Evolutionary conservation across 2,113 vertebrate species (phyloP).

Genomic region (Ancistrus triradiatus): DNA sequence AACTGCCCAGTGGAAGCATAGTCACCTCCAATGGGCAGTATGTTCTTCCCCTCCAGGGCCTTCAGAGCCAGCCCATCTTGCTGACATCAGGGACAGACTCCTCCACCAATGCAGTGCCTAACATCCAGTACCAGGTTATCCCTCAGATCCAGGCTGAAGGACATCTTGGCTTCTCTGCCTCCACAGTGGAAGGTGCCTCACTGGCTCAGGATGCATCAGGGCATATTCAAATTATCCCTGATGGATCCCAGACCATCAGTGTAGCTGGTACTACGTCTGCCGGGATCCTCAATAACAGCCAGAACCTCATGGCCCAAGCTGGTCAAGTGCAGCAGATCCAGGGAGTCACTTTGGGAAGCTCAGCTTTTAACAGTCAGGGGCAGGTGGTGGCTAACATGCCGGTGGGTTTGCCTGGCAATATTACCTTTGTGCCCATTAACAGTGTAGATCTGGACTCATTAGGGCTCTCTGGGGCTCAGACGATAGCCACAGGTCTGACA

Average conservation of each 20-base stretch:
- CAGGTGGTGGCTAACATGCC: constrained; percentile 97
- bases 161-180: constrained; percentile 90
- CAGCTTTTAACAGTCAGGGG: constrained; percentile 90
- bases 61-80: constrained; percentile 96
- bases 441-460: constrained; percentile 97
- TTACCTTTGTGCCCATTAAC: constrained; percentile 98
- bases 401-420: constrained; percentile 94
- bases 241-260: constrained; percentile 85
- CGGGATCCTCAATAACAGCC: constrained; percentile 79
- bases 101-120: constrained; percentile 93
- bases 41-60: constrained; percentile 94
- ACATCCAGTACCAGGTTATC: constrained; percentile 99
- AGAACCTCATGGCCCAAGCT: constrained; percentile 94
- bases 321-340: constrained; percentile 90
- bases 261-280: constrained; percentile 79
- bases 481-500: constrained; percentile 94
- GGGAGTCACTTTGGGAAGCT: constrained; percentile 89
- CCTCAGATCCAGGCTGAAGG: constrained; percentile 97
- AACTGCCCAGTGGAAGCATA: constrained; percentile 87
- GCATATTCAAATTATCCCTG: constrained; percentile 96
- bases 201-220: constrained; percentile 88
- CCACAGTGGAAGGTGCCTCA: constrained; percentile 80
- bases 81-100: constrained; percentile 88
- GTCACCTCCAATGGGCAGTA: constrained; percentile 96
- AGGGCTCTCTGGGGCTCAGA: constrained; percentile 91